phyloP scores from a whole-genome alignment of 2,113 vertebrate genomes.

The Pogonocichla stellata region DNA sequence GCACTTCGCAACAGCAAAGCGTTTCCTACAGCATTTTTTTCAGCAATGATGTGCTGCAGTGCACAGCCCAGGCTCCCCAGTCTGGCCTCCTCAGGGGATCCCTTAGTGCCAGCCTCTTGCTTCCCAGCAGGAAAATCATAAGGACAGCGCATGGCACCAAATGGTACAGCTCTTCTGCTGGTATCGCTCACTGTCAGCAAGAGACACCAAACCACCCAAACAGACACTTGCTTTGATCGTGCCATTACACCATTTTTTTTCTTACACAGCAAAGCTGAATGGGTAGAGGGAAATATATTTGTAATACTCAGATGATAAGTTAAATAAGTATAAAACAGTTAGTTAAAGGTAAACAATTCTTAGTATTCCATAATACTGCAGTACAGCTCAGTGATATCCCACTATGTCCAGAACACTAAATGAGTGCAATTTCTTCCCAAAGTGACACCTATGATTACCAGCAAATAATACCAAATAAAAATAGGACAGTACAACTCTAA shows the following conservation, averaged over 20 bases:
- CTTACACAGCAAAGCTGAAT: neutral
- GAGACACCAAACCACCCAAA: neutral
- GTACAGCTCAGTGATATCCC: neutral
- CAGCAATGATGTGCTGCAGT: neutral
- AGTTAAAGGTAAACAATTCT: neutral
- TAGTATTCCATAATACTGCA: neutral
- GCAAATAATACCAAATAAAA: neutral
- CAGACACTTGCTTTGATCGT: neutral
- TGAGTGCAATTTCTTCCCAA: neutral
- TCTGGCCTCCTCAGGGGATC: neutral
- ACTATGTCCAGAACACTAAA: neutral
- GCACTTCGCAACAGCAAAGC: neutral
- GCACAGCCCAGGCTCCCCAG: neutral
- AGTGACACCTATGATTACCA: neutral
- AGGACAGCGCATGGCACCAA: neutral
- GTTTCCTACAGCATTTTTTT: accelerated
- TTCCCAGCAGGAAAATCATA: neutral
- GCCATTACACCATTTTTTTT: neutral
- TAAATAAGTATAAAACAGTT: neutral
- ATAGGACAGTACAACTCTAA: neutral
- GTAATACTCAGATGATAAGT: neutral
- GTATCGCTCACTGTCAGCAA: neutral
- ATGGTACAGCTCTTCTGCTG: neutral
- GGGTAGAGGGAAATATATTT: neutral
- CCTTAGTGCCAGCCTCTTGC: neutral